phyloP scores from a whole-genome alignment of 2,113 vertebrate species.

The Scophthalmus maximus region DNA sequence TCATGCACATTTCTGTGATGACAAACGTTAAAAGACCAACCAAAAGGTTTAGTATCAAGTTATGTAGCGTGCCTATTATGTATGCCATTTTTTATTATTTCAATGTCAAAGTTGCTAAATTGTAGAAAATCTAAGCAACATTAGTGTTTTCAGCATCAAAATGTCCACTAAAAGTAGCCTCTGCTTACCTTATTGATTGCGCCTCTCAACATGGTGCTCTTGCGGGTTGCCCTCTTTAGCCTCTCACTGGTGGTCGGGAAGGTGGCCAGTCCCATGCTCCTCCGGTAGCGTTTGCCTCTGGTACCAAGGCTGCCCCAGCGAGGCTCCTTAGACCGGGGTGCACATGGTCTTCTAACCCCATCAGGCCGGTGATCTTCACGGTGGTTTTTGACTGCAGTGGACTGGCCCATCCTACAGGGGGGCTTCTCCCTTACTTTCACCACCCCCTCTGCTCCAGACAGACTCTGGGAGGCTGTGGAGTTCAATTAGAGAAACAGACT shows the following conservation, averaged over 20 bases:
- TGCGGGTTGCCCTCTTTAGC: constrained; percentile 90
- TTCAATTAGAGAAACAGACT: constrained; percentile 66
- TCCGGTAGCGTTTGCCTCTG: constrained; percentile 72
- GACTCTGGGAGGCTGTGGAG: constrained; percentile 83
- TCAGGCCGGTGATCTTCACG: constrained; percentile 71
- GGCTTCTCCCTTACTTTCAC: constrained; percentile 92
- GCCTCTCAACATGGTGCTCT: constrained; percentile 83
- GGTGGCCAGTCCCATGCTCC: constrained; percentile 79
- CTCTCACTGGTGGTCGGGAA: constrained; percentile 85
- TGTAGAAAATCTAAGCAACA: too few species aligned
- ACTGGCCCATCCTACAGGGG: constrained; percentile 63
- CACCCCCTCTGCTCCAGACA: constrained; percentile 83
- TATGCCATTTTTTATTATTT: too few species aligned
- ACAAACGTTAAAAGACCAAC: too few species aligned
- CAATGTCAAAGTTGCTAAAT: too few species aligned
- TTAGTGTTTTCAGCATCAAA: neutral
- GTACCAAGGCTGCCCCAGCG: constrained; percentile 69
- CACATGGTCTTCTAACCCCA: constrained; percentile 76
- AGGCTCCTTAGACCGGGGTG: constrained; percentile 81
- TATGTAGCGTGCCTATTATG: neutral
- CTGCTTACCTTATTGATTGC: constrained; percentile 75
- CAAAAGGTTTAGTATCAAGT: too few species aligned
- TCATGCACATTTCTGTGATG: neutral
- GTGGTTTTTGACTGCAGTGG: constrained; percentile 74
- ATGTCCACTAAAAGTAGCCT: neutral